Base-by-base conservation (phyloP, 2,888 invertebrate genomes). In the Drosophila kanekoi region DNA sequence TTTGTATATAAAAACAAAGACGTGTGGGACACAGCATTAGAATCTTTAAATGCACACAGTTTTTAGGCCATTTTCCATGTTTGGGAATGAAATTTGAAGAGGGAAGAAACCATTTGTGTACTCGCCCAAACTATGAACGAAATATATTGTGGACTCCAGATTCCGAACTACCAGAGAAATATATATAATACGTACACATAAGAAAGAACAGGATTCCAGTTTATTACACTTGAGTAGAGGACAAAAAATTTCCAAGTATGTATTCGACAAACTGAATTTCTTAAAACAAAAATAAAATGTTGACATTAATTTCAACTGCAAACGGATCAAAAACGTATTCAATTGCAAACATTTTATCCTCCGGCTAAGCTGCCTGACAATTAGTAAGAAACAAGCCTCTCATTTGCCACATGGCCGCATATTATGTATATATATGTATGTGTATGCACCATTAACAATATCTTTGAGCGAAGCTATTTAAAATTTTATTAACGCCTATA, bases 401-500 rank as follows among this genome's bases (percentile, higher is more conserved):
- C 28, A 43, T 20, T 40, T 48, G 40, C 33, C 65, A 52, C 71
- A 38, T 70, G 41, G 10, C 23, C 18, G 28, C 4, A 35, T 14
- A 38, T 73, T 58, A 43, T 44, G 32, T 38, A 58, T 54, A 61
- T 16, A 43, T 33, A 51, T 62, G 62, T 52, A 61, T 49, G 28
- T 28, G 28, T 28, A 52, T 64, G 20, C 14, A 14, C 59, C 51
- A 72, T 62, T 70, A 66, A 58, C 54, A 59, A 52, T 59, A 49
- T 60, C 23, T 52, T 44, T 58, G 45, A 43, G 4, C n/a, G 33
- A 16, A 57, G 68, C 76, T 79, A 75, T 83, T 84, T 79, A 77
- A 73, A 64, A 66, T 75, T 62, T 52, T 58, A 77, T 85, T 85
- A 85, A 70, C 82, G 59, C 28, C 5, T 28, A 16, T 37, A 54